Evolutionary conservation across 2,888 invertebrate genomes (phyloP).

Genomic region (Yponomeuta malinellus): DNA sequence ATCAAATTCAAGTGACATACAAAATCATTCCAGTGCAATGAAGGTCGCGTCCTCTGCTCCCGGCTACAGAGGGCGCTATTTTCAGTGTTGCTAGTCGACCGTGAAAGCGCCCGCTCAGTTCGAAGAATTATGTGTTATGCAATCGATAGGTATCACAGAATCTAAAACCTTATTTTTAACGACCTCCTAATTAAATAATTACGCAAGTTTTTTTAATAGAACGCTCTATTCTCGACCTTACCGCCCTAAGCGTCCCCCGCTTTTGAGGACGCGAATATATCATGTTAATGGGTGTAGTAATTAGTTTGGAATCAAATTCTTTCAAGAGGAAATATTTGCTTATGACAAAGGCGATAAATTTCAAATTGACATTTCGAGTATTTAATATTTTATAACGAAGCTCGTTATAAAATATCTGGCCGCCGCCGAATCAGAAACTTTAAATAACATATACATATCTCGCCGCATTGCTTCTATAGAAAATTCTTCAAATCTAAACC

Average conservation of each 20-base stretch:
- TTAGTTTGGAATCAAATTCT: slow-evolving; percentile 7
- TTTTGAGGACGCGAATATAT: slow-evolving; percentile 11
- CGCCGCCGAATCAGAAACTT: slow-evolving; percentile 42
- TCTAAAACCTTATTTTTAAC: slow-evolving; percentile 5
- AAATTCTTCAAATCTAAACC: slow-evolving; percentile 9
- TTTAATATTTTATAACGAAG: slow-evolving; percentile 22
- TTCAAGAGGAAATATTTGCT: slow-evolving; percentile 13
- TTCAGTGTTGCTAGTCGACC: slow-evolving; percentile 31
- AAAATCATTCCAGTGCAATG: slow-evolving; percentile 54
- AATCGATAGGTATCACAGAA: slow-evolving; percentile 8
- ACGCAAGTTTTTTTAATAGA: neutral
- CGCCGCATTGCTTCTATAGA: slow-evolving; percentile 25
- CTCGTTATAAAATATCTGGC: slow-evolving; percentile 52
- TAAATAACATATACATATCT: neutral
- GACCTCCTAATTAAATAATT: slow-evolving; percentile 2
- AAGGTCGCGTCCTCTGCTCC: slow-evolving; percentile 31
- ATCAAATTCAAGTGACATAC: slow-evolving; percentile 41
- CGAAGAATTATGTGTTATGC: slow-evolving; percentile 4
- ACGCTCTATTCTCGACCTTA: neutral
- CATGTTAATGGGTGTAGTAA: slow-evolving; percentile 13
- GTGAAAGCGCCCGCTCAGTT: slow-evolving; percentile 30
- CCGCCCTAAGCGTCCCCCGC: slow-evolving; percentile 1
- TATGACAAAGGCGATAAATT: slow-evolving; percentile 58
- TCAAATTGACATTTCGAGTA: slow-evolving; percentile 57
- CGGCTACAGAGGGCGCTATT: slow-evolving; percentile 33